A percentile compares a stretch with the other conserved stretches of the same genome.
These are phyloP conservation scores for roundworm (Caenorhabditis elegans) DNA, from an alignment of 1,140 invertebrate genomes.

Conservation along the genomic window WBcel235 BX284605.5:11211501-11212000, in stretches of 20 bases:
- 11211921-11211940: conserved; percentile 31
- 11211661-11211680: not conserved
- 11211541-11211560: conserved; percentile 24
- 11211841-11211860: not conserved
- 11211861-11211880: not conserved
- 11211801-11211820: too few species aligned
- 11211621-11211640: not conserved
- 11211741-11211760: too few species aligned
- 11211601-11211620: not conserved
- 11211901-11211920: conserved; percentile 7
- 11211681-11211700: conserved; percentile 5
- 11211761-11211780: too few species aligned
- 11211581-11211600: not conserved
- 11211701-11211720: too few species aligned
- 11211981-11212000: conserved; percentile 27
- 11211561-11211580: too few species aligned
- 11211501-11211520: conserved; percentile 2
- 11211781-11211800: too few species aligned
- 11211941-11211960: not conserved
- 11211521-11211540: conserved; percentile 2
- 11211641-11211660: not conserved
- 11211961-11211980: not conserved
- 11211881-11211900: not conserved
- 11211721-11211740: not conserved
- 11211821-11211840: too few species aligned